Base-by-base conservation (phyloP, 2,113 vertebrate genomes). In the Myxocyprinus asiaticus region DNA sequence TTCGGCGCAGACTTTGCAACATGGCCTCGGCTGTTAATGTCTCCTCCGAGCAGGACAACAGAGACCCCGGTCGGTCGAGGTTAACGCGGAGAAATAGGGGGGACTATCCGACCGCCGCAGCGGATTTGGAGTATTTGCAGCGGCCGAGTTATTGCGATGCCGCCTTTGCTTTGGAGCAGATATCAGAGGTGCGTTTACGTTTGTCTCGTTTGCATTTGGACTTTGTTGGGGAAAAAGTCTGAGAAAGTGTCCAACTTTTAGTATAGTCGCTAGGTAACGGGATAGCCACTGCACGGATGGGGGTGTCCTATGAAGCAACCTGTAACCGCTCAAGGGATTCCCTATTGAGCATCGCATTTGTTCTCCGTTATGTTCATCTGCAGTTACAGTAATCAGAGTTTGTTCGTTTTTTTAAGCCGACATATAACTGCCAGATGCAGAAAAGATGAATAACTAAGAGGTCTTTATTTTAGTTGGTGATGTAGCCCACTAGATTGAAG, bases 81-180 rank as follows among this genome's bases (percentile, higher is more conserved):
- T 88, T 92, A 89, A 92, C 93, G 88, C 92, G 94, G 86, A 94
- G 95, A 90, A 94, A 86, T 82, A 90, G 91, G 89, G 92, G 94
- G 87, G 87, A 89, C 90, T 88, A 83, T 88, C 91, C 90, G 86
- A 83, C 82, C 85, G 73, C 91, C 84, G 88, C 90, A 85, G 89
- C 91, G 86, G 96, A 97, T 92, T 92, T 89, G 93, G 97, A 99
- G 89, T 95, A 96, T 94, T 92, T 98, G 90, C 95, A 98, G 92
- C 95, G 96, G 85, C 96, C 96, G 87, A 98, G 95, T 88, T 99
- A 98, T 92, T 99, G 95, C 89, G 96, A 98, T 90, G 97, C 96
- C 77, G 94, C 93, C 76, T 96, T 98, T 89, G 96, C 97, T 86
- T 89, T 98, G 94, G 93, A 98, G 87, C 96, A 98, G 88, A 99